Conservation (phyloP, 2,113 vertebrate species). For the Porphyrio hochstetteri region DNA sequence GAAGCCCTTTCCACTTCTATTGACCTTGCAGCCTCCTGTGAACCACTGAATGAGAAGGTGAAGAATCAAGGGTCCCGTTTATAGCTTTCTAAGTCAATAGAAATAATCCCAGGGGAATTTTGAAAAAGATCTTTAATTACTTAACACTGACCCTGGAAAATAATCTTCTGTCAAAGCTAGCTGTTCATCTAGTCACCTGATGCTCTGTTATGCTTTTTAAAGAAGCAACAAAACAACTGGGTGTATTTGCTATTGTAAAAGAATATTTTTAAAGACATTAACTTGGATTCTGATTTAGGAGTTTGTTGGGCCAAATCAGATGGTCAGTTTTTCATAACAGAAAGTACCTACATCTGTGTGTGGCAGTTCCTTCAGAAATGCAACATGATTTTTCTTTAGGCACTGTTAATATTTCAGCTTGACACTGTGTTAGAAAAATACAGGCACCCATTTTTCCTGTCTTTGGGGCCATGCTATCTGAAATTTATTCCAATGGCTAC, state of each 20-base stretch:
- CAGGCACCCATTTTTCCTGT: not conserved
- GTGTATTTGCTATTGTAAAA: not conserved
- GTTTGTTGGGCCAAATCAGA: not conserved
- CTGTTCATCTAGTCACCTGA: not conserved
- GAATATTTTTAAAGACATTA: not conserved
- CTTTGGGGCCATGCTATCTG: not conserved
- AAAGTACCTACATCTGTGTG: not conserved
- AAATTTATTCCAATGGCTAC: not conserved
- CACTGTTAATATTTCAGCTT: not conserved
- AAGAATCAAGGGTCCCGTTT: not conserved
- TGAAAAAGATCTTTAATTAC: not conserved
- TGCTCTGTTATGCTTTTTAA: not conserved
- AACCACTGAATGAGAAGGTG: not conserved
- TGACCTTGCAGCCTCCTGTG: not conserved
- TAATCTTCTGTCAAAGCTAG: not conserved
- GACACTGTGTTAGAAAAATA: not conserved
- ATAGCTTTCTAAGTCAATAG: not conserved
- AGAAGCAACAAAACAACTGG: not conserved
- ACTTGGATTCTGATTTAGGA: not conserved
- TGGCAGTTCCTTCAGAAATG: not conserved
- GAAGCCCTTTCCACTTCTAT: not conserved
- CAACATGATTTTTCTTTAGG: not conserved
- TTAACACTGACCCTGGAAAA: not conserved
- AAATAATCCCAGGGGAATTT: not conserved
- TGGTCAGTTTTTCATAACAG: not conserved